A percentile compares a stretch with the other conserved stretches of the same genome.
Conservation (phyloP, 2,888 invertebrate species). For the Calephelis perditalis region DNA sequence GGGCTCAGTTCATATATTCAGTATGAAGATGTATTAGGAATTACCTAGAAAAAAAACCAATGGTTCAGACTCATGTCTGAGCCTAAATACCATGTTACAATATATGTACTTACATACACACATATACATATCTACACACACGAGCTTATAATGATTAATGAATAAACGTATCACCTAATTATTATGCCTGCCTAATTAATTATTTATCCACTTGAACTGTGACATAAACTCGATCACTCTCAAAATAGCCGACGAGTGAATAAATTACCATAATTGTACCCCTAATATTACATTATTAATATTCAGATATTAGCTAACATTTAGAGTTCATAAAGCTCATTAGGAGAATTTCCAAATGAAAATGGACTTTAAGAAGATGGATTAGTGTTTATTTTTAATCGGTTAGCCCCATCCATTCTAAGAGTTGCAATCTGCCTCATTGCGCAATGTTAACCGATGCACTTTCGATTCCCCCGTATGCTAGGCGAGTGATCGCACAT, state of each 20-base stretch:
- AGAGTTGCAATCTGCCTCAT: slow-evolving; percentile 33
- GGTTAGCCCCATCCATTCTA: slow-evolving; percentile 15
- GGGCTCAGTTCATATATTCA: no score
- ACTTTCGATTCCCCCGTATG: slow-evolving; percentile 59
- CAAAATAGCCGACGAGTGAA: neutral
- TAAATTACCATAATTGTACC: neutral
- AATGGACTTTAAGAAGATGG: slow-evolving; percentile 3
- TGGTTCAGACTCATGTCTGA: no score
- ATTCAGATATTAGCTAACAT: slow-evolving; percentile 2
- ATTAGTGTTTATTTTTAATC: neutral
- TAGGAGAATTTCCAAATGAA: neutral
- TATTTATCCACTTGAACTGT: neutral
- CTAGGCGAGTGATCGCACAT: slow-evolving; percentile 41
- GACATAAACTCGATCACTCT: neutral
- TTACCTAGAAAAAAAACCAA: no score
- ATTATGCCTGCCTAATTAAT: neutral
- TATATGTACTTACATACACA: no score
- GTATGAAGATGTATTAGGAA: no score
- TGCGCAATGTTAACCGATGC: slow-evolving; percentile 54
- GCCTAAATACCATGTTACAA: no score
- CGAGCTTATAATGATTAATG: no score
- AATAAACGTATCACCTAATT: neutral
- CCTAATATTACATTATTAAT: neutral
- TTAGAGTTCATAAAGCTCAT: neutral
- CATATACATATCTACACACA: no score